Evolutionary conservation across 30 jellyfish, hydroid and myxozoan genomes (phyloP).

Genomic region (Catostylus mosaicus): DNA sequence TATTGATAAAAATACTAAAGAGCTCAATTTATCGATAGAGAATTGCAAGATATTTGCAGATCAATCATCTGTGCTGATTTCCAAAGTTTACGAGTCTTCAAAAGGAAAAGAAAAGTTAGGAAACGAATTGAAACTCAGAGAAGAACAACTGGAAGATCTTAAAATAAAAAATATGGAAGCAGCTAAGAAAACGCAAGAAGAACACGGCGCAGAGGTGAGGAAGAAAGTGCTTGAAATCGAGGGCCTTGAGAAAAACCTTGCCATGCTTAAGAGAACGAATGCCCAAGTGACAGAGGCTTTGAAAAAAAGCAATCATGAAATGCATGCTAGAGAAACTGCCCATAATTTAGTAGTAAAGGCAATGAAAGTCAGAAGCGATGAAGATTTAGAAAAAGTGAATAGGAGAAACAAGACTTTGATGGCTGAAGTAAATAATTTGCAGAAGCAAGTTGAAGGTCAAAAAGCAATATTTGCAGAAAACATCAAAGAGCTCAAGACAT

Average conservation of each 20-base stretch:
- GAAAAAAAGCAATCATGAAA: not conserved
- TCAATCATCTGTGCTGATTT: conserved; percentile 1
- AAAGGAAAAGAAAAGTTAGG: not conserved
- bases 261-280: not conserved
- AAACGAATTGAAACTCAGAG: not conserved
- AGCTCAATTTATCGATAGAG: not conserved
- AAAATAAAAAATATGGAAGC: not conserved
- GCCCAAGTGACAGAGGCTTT: not conserved
- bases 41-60: not conserved
- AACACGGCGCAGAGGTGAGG: not conserved
- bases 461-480: not conserved
- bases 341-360: not conserved
- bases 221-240: not conserved
- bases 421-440: not conserved
- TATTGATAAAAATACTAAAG: not conserved
- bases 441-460: not conserved
- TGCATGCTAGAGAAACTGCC: not conserved
- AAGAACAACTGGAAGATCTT: not conserved
- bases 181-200: not conserved
- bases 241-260: not conserved
- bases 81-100: not conserved
- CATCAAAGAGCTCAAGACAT: not conserved
- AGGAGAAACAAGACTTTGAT: not conserved
- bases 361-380: not conserved
- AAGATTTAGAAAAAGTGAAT: not conserved